Conservation (phyloP, 2,888 invertebrate species). For the Drosophila bunnanda region DNA sequence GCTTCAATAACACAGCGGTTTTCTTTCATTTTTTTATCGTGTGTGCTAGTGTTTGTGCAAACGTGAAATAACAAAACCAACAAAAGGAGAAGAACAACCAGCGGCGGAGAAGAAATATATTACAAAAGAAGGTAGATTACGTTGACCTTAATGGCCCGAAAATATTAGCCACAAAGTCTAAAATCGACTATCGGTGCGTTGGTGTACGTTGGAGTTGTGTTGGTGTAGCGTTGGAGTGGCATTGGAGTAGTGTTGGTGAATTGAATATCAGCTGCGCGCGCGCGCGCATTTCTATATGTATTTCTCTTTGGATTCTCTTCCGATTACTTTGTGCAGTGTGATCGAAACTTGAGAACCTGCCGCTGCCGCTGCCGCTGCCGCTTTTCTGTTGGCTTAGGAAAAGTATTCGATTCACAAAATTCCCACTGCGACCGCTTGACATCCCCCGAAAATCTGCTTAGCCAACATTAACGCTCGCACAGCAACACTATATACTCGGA, state of each 20-base stretch:
- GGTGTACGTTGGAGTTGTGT: neutral
- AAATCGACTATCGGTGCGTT: slow-evolving; percentile 2
- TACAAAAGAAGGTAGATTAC: slow-evolving; percentile 27
- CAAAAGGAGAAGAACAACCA: slow-evolving; percentile 8
- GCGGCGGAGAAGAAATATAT: slow-evolving; percentile 9
- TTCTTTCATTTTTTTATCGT: slow-evolving; percentile 23
- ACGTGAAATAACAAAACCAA: neutral
- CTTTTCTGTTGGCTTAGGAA: slow-evolving; percentile 25
- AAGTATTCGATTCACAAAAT: slow-evolving; percentile 37
- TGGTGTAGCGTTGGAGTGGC: slow-evolving; percentile 2
- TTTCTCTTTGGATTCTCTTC: neutral
- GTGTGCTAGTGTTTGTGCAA: slow-evolving; percentile 27
- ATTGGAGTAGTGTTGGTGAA: neutral
- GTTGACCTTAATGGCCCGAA: slow-evolving; percentile 15
- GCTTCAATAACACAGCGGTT: slow-evolving; percentile 9
- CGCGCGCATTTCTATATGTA: slow-evolving; percentile 26
- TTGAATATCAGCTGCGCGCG: slow-evolving; percentile 26
- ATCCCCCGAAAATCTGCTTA: slow-evolving; percentile 39
- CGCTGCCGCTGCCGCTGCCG: no score
- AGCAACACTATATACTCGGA: slow-evolving; percentile 11
- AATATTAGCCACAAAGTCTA: neutral
- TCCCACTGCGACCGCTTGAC: slow-evolving; percentile 27
- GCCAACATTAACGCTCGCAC: slow-evolving; percentile 35
- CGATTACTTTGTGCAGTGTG: slow-evolving; percentile 14
- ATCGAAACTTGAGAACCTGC: slow-evolving; percentile 36